These are phyloP conservation scores for Actinopyga echinites DNA, from an alignment of 53 echinoderm and acorn worm genomes.

Conservation along the genomic window DNA sequence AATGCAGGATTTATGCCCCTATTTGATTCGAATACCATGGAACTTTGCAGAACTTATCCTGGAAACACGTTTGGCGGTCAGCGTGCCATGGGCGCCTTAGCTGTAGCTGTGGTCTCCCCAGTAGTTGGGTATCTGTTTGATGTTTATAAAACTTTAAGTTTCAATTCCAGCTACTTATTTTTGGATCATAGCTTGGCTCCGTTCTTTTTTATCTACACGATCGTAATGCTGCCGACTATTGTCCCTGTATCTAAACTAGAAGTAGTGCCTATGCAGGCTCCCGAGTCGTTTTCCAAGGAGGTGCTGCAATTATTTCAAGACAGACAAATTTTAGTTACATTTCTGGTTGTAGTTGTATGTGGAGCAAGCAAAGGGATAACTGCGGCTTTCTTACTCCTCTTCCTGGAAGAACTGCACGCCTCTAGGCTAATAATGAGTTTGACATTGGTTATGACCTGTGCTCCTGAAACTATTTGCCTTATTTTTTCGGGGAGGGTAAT, in stretches of 20 bases:
- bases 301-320: constrained; percentile 43
- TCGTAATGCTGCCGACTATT: not conserved
- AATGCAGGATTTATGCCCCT: not conserved
- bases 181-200: not conserved
- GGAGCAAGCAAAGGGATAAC: constrained; percentile 71
- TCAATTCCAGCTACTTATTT: too few relatives aligned
- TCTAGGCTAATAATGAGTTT: constrained; percentile 80
- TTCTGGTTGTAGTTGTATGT: constrained; percentile 25
- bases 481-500: constrained; percentile 76
- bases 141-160: not conserved
- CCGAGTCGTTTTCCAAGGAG: constrained; percentile 52
- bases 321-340: constrained; percentile 46
- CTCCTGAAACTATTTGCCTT: constrained; percentile 75
- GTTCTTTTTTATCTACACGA: not conserved
- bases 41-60: not conserved
- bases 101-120: constrained; percentile 4
- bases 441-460: constrained; percentile 69
- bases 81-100: not conserved
- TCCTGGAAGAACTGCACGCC: constrained; percentile 67
- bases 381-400: constrained; percentile 73
- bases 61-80: not conserved
- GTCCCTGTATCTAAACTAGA: not conserved
- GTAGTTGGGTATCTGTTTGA: not conserved
- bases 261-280: not conserved
- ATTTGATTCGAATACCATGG: not conserved